Base-by-base conservation (phyloP, 2,113 vertebrate genomes). In the Motacilla alba region DNA sequence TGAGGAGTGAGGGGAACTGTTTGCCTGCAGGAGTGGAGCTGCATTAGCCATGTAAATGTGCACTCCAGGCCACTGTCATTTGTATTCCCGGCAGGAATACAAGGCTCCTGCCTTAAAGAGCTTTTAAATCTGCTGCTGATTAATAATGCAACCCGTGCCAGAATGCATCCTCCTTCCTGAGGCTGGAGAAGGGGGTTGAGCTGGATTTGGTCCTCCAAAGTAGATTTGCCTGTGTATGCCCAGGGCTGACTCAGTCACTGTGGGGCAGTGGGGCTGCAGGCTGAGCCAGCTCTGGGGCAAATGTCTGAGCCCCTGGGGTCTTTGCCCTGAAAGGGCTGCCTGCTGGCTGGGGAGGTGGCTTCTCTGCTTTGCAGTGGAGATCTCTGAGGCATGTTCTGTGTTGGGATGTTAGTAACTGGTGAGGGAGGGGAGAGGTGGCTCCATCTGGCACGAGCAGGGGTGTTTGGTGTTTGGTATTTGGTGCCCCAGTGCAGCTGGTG, bases 51-150 rank as follows among this genome's bases (percentile, higher is more conserved):
- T 95, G 95, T 82, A 88, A 94, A 96, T 95, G 93, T 86, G 58
- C 78, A 2, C 83, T 89, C 84, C 21, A 69, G 90, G 92, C 82
- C 70, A 9, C 1, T 69, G 93, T 74, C 96, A 77, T 97, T 97
- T 96, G 50, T 97, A 94, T 96, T 97, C 95, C 93, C 62, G 13
- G 95, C 96, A 95, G 96, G 94, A 79, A 93, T 79, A 10, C 74
- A 39, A 53, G 0, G 85, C 85, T 96, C 59, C 92, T 92, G 3
- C 79, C 93, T 92, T 95, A 96, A 96, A 97, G 94, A 92, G 96
- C 95, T 96, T 96, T 95, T 89, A 94, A 96, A 97, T 96, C 93
- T 82, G 83, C 74, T 91, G 92, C 89, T 95, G 93, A 95, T 96
- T 95, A 96, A 96, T 97, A 95, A 95, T 79, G 92, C 79, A 93